These are phyloP conservation scores for Sepioteuthis lessoniana DNA, from an alignment of 2,888 invertebrate species.

Conservation along the genomic window DNA sequence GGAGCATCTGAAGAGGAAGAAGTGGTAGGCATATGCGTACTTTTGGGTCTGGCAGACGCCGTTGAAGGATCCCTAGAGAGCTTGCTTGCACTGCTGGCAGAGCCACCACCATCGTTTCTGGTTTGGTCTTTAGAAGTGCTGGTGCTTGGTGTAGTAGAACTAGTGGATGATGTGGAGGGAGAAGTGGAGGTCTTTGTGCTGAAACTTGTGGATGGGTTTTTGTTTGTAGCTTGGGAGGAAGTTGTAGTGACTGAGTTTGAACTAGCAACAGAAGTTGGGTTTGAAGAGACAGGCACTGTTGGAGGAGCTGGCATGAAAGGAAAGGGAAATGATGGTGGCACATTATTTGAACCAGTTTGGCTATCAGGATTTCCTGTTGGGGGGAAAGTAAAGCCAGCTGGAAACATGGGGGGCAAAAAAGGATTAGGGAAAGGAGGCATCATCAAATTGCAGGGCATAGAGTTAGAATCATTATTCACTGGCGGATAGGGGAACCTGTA, in stretches of 20 bases:
- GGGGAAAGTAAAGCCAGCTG: slow-evolving; percentile 18
- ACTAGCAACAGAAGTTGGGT: slow-evolving; percentile 49
- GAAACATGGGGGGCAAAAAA: slow-evolving; percentile 56
- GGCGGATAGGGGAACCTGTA: slow-evolving; percentile 42
- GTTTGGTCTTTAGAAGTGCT: background rate
- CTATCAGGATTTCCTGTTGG: slow-evolving; percentile 4
- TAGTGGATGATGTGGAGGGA: slow-evolving; percentile 40
- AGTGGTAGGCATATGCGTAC: background rate
- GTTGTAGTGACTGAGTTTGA: slow-evolving; percentile 52
- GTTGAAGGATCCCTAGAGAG: background rate
- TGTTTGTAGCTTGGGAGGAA: slow-evolving; percentile 36
- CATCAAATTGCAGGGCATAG: slow-evolving; percentile 25
- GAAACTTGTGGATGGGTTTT: background rate
- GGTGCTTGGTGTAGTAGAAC: background rate
- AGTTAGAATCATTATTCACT: background rate
- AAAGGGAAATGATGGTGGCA: slow-evolving; percentile 55
- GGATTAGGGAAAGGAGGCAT: slow-evolving; percentile 54
- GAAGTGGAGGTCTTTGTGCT: background rate
- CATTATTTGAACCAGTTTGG: slow-evolving; percentile 52
- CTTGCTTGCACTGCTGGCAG: background rate
- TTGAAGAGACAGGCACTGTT: slow-evolving; percentile 51
- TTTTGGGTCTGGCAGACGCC: background rate
- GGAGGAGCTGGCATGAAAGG: slow-evolving; percentile 54
- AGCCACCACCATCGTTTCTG: background rate
- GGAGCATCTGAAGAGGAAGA: background rate